A percentile compares a stretch with the other conserved stretches of the same genome.
These are phyloP conservation scores for Ceratoteleas bidentatus DNA, from an alignment of 1,140 invertebrate genomes.

Conservation along the genomic window DNA sequence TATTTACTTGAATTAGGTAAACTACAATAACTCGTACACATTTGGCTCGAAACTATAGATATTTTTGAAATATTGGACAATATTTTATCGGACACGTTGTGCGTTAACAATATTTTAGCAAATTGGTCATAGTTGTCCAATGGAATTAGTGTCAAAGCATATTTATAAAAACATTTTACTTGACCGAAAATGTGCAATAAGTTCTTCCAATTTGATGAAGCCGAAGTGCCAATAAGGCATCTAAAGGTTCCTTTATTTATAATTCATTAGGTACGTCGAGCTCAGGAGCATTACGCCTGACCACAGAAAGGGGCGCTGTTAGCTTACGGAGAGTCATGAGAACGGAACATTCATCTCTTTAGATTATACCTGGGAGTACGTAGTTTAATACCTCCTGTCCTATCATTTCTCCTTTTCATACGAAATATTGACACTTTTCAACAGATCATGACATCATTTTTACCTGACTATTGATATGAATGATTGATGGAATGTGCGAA, in stretches of 20 bases:
- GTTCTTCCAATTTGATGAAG: constrained; percentile 12
- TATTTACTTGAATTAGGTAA: too few relatives aligned
- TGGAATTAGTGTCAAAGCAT: not conserved
- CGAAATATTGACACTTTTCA: constrained; percentile 31
- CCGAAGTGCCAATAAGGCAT: constrained; percentile 33
- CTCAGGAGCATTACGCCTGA: constrained; percentile 31
- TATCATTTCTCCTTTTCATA: constrained; percentile 9
- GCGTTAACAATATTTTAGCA: not conserved
- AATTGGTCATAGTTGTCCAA: not conserved
- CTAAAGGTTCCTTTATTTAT: constrained; percentile 35
- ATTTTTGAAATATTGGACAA: not conserved
- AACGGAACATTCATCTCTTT: constrained; percentile 66
- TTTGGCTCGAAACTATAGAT: not conserved
- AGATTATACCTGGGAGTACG: constrained; percentile 34
- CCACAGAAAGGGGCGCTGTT: constrained; percentile 42
- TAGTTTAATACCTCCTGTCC: constrained; percentile 23
- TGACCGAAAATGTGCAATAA: constrained; percentile 26
- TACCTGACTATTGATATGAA: not conserved
- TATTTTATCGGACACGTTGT: not conserved
- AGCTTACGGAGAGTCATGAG: constrained; percentile 30
- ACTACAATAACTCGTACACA: not conserved
- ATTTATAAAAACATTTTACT: constrained; percentile 48
- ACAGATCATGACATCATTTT: constrained; percentile 16
- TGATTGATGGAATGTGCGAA: too few relatives aligned
- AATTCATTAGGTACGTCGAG: constrained; percentile 37